Base-by-base conservation (phyloP, 2,113 vertebrate species). In the Machaerirhynchus nigripectus region DNA sequence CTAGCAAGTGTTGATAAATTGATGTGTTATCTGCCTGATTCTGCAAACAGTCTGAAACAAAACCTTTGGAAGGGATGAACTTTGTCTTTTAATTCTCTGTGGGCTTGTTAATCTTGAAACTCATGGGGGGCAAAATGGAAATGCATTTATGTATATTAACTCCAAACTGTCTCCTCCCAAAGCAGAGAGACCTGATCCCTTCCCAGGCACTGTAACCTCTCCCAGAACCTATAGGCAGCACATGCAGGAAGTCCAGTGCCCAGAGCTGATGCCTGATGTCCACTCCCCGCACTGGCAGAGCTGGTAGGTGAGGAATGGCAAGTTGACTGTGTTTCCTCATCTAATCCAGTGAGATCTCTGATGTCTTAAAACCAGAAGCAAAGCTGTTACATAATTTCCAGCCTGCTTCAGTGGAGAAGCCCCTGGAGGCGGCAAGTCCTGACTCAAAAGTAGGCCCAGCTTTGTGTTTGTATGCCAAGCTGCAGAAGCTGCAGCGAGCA, bases 361-460 rank as follows among this genome's bases (percentile, higher is more conserved):
- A 19, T 28, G n/a, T 76, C 31, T 79, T 60, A 33, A 87, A 85
- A 69, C 31, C 55, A 73, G 77, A 81, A 86, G 40, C 2, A 4
- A 67, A 63, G 70, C 70, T 65, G 18, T 79, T 95, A 75, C 30
- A 53, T 78, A 76, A 84, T 87, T 92, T 84, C 49, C 77, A 82
- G 26, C 53, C 80, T 15, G 22, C 75, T 71, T 73, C 37, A 42
- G 14, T 10, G 28, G 56, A 14, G 49, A 47, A 47, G 26, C 31
- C 0, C 0, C 1, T 2, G 40, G 27, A 93, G 39, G 47, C 0
- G 3, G 3, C 21, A 31, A 39, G 44, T 56, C 37, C 55, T 89
- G 89, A 81, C 87, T 95, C 81, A 84, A 49, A 78, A 31, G 67
- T 33, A 59, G 28, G 40, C 57, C 40, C 3, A 5, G 64, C 44